Percentiles rank a stretch among this genome's conserved stretches.
phyloP scores from a whole-genome alignment of 2,888 invertebrate species.

The Congeria kusceri region DNA sequence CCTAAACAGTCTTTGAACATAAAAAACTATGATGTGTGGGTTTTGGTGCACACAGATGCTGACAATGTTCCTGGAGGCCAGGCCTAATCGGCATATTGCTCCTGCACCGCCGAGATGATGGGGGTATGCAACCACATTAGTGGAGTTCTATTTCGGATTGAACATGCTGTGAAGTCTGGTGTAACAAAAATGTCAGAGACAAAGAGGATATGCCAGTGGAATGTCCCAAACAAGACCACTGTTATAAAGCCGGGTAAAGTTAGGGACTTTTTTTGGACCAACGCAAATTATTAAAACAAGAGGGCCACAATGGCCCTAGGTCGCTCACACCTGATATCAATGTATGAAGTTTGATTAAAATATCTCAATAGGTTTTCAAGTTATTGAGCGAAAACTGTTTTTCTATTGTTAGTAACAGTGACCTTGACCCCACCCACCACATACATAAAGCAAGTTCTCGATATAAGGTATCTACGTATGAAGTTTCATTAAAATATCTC shows the following conservation, averaged over 20 bases:
- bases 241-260: slow-evolving; percentile 15
- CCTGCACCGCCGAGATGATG: slow-evolving; percentile 51
- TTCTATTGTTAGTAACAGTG: too few species aligned
- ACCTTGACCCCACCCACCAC: too few species aligned
- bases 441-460: too few species aligned
- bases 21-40: not conserved
- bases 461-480: too few species aligned
- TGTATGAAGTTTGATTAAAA: too few species aligned
- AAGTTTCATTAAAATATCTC: too few species aligned
- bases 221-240: slow-evolving; percentile 27
- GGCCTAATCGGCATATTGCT: slow-evolving; percentile 37
- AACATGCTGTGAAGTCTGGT: slow-evolving; percentile 41
- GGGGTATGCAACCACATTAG: slow-evolving; percentile 46
- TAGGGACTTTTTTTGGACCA: slow-evolving; percentile 15
- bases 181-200: slow-evolving; percentile 16
- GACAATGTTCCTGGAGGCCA: slow-evolving; percentile 8
- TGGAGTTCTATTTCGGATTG: slow-evolving; percentile 38
- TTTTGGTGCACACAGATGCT: not conserved
- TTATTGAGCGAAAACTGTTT: too few species aligned
- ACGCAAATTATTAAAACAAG: not conserved
- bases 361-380: too few species aligned
- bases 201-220: slow-evolving; percentile 16
- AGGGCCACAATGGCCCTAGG: too few species aligned
- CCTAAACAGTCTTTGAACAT: not conserved
- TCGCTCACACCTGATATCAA: too few species aligned